Percentiles rank a stretch among this genome's conserved stretches.
phyloP scores from a whole-genome alignment of 2,113 vertebrate genomes.

The Microtus pennsylvanicus region DNA sequence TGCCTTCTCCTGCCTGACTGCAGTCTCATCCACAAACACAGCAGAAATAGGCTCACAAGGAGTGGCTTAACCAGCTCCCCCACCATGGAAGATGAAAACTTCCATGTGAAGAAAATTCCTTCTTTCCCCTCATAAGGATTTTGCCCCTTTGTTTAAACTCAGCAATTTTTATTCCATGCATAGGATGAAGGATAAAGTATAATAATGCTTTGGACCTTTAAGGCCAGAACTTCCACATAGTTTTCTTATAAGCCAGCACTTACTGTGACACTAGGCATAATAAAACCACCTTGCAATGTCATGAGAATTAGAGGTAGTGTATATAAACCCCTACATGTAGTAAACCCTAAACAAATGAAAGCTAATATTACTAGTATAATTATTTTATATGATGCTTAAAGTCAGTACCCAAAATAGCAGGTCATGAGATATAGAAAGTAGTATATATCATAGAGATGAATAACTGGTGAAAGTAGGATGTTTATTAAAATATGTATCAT shows the following conservation, averaged over 20 bases:
- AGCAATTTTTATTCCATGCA: background rate
- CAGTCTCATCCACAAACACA: background rate
- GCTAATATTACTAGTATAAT: slow-evolving; percentile 51
- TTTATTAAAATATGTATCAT: slow-evolving; percentile 42
- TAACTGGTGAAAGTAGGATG: slow-evolving; percentile 1
- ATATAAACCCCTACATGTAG: background rate
- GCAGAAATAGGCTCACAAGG: background rate
- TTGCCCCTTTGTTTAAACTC: slow-evolving; percentile 25
- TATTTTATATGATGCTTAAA: slow-evolving; percentile 68
- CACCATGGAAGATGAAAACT: background rate
- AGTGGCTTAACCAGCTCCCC: background rate
- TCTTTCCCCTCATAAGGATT: background rate
- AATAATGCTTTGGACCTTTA: background rate
- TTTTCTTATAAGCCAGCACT: background rate
- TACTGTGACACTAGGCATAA: slow-evolving; percentile 17
- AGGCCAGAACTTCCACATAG: background rate
- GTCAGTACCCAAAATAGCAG: slow-evolving; percentile 48
- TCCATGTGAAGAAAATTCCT: background rate
- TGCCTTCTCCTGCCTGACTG: background rate
- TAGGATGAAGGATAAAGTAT: background rate
- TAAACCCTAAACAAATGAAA: slow-evolving; percentile 37
- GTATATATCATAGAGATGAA: background rate
- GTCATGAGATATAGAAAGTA: background rate
- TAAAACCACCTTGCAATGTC: background rate
- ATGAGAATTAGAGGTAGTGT: slow-evolving; percentile 34